Conservation (phyloP, 2,888 invertebrate genomes). For the Stratiomys singularior region DNA sequence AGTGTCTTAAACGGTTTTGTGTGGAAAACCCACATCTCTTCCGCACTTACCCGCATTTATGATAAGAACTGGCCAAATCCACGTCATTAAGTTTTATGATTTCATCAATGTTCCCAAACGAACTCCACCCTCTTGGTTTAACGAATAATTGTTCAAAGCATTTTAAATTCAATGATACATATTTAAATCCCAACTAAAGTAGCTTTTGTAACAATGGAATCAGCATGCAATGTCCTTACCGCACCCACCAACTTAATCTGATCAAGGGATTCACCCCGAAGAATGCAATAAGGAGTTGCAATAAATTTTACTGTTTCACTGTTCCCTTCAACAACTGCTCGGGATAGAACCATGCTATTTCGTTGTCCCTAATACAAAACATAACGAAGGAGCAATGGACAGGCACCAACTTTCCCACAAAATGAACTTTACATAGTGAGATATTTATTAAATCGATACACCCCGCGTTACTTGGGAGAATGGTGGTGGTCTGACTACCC, state of each 20-base stretch:
- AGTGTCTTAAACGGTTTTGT: too few species aligned
- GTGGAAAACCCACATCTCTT: too few species aligned
- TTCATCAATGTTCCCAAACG: background rate
- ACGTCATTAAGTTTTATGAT: background rate
- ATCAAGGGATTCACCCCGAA: slow-evolving; percentile 3
- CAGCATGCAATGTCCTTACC: background rate
- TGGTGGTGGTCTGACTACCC: background rate
- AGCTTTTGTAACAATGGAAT: background rate
- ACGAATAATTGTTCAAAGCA: background rate
- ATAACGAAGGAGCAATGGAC: background rate
- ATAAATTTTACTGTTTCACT: background rate
- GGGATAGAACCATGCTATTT: background rate
- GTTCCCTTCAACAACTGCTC: background rate
- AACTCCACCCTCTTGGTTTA: background rate
- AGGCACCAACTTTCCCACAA: background rate
- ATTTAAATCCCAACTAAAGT: background rate
- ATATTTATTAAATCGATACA: slow-evolving; percentile 43
- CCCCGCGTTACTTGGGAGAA: background rate
- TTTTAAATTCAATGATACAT: background rate
- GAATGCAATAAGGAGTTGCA: slow-evolving; percentile 11
- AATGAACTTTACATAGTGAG: slow-evolving; percentile 21
- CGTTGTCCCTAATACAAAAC: background rate
- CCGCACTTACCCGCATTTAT: too few species aligned
- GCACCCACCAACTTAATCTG: background rate
- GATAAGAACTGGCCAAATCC: background rate